Evolutionary conservation across 2,888 invertebrate genomes (phyloP), one percentile per base, ranked within the genome.

Genomic region (Nyleta sp.): DNA sequence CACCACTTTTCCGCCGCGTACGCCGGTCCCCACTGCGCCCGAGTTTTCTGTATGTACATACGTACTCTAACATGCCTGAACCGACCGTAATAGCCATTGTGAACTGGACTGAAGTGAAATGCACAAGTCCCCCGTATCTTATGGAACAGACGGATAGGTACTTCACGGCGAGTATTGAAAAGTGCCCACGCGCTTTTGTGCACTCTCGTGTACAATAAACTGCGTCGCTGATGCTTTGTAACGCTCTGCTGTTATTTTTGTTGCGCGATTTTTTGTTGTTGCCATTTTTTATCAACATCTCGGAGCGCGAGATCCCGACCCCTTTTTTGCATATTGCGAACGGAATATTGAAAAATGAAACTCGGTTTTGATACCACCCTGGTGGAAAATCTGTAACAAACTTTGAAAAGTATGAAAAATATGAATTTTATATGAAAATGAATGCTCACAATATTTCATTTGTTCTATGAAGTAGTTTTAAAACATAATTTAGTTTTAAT

Each of bases 61-160:
- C 65, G 72, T 75, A 75, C 78, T 81, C 52, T 65, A 80, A 81
- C 80, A 80, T 80, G 52, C 52, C 74, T 53, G 68, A 68, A 65
- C 67, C 77, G 74, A 64, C 67, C 67, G 68, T 78, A 78, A 73
- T 80, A 77, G 77, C 77, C 62, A 80, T 80, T 80, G 73, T 74
- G 80, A 77, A 80, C 74, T 67, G 77, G 71, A 72, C 75, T 79
- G 75, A 53, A 80, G 80, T 80, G 71, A 77, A 80, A 78, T 71
- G 80, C 74, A 57, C 68, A 65, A 73, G 65, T 73, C 71, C 76
- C 74, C 62, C 62, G 70, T 77, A 67, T 73, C 80, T 77, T 73
- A 64, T 60, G 53, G 52, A 76, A 73, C 76, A 73, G 76, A 76
- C 76, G 80, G 55, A 80, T 76, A 67, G 67, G 67, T 57, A 80